Evolutionary conservation across 1,140 invertebrate species (phyloP).

Genomic region (Ceratoteleas bidentatus): DNA sequence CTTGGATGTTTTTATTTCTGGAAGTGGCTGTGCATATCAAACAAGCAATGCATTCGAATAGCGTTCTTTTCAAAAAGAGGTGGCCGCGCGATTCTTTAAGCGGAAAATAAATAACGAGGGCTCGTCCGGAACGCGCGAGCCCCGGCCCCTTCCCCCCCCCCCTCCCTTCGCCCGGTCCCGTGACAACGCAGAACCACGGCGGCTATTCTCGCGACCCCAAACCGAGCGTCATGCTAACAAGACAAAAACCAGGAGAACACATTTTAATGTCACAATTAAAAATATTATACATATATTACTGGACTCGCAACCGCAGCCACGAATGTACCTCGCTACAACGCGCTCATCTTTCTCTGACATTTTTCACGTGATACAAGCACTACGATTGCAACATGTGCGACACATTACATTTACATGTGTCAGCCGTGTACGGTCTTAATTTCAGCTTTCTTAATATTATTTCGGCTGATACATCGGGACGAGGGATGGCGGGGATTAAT

Average conservation of each 20-base stretch:
- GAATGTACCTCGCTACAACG: constrained; percentile 67
- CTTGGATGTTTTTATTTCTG: constrained; percentile 67
- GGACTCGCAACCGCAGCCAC: constrained; percentile 58
- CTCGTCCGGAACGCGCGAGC: constrained; percentile 70
- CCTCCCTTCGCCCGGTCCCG: not conserved
- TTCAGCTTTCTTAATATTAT: constrained; percentile 40
- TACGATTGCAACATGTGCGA: constrained; percentile 64
- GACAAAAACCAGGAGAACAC: constrained; percentile 75
- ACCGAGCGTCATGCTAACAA: constrained; percentile 70
- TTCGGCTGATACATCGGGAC: constrained; percentile 40
- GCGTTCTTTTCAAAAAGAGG: constrained; percentile 69
- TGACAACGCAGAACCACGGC: constrained; percentile 61
- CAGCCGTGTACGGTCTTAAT: constrained; percentile 51
- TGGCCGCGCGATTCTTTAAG: constrained; percentile 72
- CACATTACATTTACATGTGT: constrained; percentile 63
- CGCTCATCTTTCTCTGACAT: constrained; percentile 75
- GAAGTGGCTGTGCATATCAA: constrained; percentile 69
- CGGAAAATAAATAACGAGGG: constrained; percentile 76
- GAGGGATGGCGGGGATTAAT: constrained; percentile 36
- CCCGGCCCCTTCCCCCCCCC: constrained; percentile 59
- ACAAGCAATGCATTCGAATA: constrained; percentile 69
- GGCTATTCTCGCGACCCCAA: constrained; percentile 68
- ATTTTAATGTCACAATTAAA: constrained; percentile 80
- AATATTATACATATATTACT: constrained; percentile 78
- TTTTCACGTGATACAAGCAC: constrained; percentile 68